Evolutionary conservation across 2,888 invertebrate species (phyloP).

Genomic region (Baronia brevicornis): DNA sequence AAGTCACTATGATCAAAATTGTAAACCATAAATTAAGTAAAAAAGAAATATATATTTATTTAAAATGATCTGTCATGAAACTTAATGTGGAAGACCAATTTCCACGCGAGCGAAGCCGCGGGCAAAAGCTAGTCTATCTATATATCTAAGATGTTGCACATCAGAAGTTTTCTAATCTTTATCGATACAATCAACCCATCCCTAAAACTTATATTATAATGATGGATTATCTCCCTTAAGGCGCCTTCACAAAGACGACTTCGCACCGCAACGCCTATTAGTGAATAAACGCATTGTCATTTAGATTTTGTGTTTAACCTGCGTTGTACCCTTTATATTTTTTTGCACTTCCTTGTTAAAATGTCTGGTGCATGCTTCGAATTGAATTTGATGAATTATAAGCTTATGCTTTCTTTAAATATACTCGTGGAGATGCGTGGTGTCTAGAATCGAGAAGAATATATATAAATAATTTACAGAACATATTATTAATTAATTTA

Average conservation of each 20-base stretch:
- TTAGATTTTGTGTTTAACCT: slow-evolving; percentile 66
- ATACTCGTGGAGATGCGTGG: slow-evolving; percentile 16
- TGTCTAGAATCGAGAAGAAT: slow-evolving; percentile 23
- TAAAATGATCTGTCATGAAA: no score
- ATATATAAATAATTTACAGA: slow-evolving; percentile 3
- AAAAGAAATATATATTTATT: no score
- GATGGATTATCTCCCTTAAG: slow-evolving; percentile 55
- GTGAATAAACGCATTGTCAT: slow-evolving; percentile 57
- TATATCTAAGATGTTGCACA: not conserved
- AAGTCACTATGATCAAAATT: no score
- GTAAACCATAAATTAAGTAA: no score
- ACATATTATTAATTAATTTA: no score
- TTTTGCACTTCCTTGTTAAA: slow-evolving; percentile 23
- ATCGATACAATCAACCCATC: slow-evolving; percentile 9
- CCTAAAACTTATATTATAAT: slow-evolving; percentile 35
- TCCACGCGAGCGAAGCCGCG: no score
- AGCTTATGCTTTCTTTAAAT: not conserved
- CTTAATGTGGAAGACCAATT: no score
- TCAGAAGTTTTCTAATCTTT: not conserved
- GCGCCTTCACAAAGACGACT: slow-evolving; percentile 42
- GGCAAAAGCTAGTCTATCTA: not conserved
- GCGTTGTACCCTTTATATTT: slow-evolving; percentile 26
- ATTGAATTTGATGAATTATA: slow-evolving; percentile 33
- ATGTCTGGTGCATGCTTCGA: slow-evolving; percentile 32
- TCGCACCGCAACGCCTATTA: slow-evolving; percentile 71